phyloP scores from a whole-genome alignment of 2,888 invertebrate species.

The Drosophila anomalata region DNA sequence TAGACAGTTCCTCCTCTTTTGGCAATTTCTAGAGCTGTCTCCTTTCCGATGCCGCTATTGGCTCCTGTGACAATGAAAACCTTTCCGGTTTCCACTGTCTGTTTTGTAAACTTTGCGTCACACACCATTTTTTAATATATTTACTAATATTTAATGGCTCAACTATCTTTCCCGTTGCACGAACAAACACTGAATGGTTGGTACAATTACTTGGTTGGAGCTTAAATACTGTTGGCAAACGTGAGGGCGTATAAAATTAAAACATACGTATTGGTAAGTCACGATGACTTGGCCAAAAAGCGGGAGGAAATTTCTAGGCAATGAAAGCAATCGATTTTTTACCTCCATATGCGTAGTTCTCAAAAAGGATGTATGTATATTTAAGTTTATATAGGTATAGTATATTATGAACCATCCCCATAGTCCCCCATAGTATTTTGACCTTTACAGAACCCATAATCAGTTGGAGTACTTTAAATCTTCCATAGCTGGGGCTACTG shows the following conservation, averaged over 20 bases:
- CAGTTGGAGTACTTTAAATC: too few species aligned
- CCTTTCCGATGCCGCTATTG: conserved; percentile 50
- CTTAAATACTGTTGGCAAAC: not conserved
- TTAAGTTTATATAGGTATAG: too few species aligned
- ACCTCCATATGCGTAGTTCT: too few species aligned
- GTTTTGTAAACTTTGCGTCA: conserved; percentile 1
- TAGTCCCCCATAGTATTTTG: too few species aligned
- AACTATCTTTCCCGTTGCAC: not conserved
- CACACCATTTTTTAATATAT: not conserved
- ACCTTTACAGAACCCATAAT: too few species aligned
- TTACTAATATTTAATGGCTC: not conserved
- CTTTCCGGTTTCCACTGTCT: not conserved
- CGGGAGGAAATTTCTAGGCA: not conserved
- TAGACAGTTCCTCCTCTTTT: conserved; percentile 41
- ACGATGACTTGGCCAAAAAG: not conserved
- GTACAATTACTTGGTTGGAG: not conserved
- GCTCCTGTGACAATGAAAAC: conserved; percentile 43
- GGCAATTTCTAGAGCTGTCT: conserved; percentile 37
- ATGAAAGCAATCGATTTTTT: not conserved
- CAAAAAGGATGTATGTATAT: too few species aligned
- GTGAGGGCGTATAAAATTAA: not conserved
- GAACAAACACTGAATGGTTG: not conserved
- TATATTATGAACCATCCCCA: too few species aligned
- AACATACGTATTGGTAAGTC: not conserved
- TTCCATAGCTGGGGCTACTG: too few species aligned